These are phyloP conservation scores for Drosophila kohkoa DNA, from an alignment of 1,140 invertebrate species.

Conservation along the genomic window DNA sequence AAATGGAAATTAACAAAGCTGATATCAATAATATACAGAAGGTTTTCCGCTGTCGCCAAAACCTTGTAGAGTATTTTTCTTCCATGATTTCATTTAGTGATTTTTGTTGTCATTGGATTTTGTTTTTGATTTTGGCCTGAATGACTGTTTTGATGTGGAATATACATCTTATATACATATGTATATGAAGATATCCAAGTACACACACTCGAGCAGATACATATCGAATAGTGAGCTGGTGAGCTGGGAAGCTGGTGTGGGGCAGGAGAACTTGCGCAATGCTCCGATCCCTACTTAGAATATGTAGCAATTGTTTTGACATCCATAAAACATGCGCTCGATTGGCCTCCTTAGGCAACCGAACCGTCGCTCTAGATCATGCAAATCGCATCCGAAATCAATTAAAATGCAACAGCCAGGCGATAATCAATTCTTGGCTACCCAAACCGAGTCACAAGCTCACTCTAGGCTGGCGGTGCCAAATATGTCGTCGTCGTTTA, in stretches of 20 bases:
- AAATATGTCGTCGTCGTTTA: conserved; percentile 59
- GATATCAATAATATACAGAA: neutral
- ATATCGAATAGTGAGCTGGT: neutral
- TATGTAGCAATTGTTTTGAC: conserved; percentile 80
- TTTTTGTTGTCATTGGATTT: conserved; percentile 62
- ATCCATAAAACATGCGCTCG: conserved; percentile 82
- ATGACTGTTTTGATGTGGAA: conserved; percentile 31
- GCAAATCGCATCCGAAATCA: conserved; percentile 71
- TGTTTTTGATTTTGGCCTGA: conserved; percentile 52
- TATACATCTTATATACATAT: conserved; percentile 22
- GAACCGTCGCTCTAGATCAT: conserved; percentile 64
- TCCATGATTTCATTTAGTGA: conserved; percentile 34
- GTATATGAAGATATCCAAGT: conserved; percentile 24
- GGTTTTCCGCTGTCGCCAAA: neutral
- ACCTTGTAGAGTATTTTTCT: conserved; percentile 25
- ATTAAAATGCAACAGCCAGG: conserved; percentile 76
- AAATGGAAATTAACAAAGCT: neutral
- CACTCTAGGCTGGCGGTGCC: conserved; percentile 61
- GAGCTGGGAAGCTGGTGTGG: neutral
- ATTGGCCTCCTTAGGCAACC: conserved; percentile 77
- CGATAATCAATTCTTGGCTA: conserved; percentile 66
- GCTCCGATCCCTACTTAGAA: conserved; percentile 61
- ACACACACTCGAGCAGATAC: neutral
- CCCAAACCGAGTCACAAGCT: conserved; percentile 22
- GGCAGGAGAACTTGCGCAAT: conserved; percentile 65